Conservation (phyloP, 2,888 invertebrate genomes). For the Tachina grossa region DNA sequence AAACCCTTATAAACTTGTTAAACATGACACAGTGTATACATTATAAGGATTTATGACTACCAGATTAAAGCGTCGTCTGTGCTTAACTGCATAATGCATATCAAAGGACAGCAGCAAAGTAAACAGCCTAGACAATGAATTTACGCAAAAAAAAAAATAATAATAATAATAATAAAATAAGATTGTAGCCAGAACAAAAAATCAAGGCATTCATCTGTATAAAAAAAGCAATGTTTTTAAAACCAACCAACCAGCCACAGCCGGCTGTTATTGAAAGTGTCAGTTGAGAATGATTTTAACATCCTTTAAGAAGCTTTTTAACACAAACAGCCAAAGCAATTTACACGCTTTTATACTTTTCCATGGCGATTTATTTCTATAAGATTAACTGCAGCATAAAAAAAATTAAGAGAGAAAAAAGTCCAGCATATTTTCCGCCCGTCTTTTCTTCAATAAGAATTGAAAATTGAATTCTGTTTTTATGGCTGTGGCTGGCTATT, state of each 20-base stretch:
- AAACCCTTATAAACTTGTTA: conserved; percentile 54
- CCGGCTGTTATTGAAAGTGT: conserved; percentile 44
- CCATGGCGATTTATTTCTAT: conserved; percentile 56
- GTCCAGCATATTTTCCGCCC: background rate
- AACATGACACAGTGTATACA: conserved; percentile 54
- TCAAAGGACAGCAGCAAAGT: conserved; percentile 10
- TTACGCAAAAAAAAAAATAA: conserved; percentile 1
- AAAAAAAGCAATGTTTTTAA: background rate
- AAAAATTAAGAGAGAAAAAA: background rate
- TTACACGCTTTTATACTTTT: conserved; percentile 60
- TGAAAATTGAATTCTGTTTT: conserved; percentile 49
- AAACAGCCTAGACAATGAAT: conserved; percentile 51
- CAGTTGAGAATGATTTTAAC: conserved; percentile 56
- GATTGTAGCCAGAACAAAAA: conserved; percentile 54
- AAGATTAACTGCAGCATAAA: conserved; percentile 27
- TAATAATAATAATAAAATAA: too few relatives aligned
- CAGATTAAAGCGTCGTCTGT: conserved; percentile 58
- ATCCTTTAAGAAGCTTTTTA: conserved; percentile 50
- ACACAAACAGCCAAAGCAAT: conserved; percentile 39
- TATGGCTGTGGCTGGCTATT: background rate
- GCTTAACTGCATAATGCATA: conserved; percentile 28
- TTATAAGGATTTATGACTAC: conserved; percentile 66
- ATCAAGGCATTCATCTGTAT: conserved; percentile 36
- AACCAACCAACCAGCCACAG: background rate
- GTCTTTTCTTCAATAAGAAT: background rate